Base-by-base conservation (phyloP, 2,113 vertebrate genomes). In the Puntigrus tetrazona region DNA sequence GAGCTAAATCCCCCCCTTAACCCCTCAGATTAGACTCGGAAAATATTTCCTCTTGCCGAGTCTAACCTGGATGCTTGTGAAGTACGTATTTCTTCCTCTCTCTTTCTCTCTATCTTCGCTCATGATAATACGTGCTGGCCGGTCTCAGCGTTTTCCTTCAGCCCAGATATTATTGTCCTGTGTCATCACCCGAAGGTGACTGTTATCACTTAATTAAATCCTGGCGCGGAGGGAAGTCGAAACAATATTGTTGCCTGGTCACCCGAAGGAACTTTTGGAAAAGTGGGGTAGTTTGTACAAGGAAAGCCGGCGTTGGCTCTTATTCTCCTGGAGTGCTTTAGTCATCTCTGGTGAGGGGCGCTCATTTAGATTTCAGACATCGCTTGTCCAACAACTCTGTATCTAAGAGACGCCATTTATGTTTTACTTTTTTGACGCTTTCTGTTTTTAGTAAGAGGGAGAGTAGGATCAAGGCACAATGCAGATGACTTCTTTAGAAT, bases 131-230 rank as follows among this genome's bases (percentile, higher is more conserved):
- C 93, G 93, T 94, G 94, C 94, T 94, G 94, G 94, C 94, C 94
- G 94, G 94, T 95, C 94, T 94, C 94, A 95, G 94, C 94, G 94
- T 95, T 95, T 95, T 95, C 67, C 74, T 95, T 95, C 94, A 94
- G 96, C 95, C 94, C 95, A 94, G 94, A 96, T 95, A 95, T 95
- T 96, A 96, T 95, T 96, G 95, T 95, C 94, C 95, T 93, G 93
- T 94, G 94, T 94, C 94, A 94, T 94, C 95, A 96, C 95, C 95
- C 94, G 95, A 96, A 96, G 95, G 95, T 96, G 95, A 96, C 95
- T 95, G 95, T 96, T 96, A 96, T 96, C 95, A 96, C 95, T 96
- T 96, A 96, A 96, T 96, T 96, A 96, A 96, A 96, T 96, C 95
- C 95, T 94, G 91, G 94, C 94, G 94, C 94, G 92, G 95, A 94